phyloP scores from a whole-genome alignment of 2,888 invertebrate genomes.

The Pachydiplax longipennis region DNA sequence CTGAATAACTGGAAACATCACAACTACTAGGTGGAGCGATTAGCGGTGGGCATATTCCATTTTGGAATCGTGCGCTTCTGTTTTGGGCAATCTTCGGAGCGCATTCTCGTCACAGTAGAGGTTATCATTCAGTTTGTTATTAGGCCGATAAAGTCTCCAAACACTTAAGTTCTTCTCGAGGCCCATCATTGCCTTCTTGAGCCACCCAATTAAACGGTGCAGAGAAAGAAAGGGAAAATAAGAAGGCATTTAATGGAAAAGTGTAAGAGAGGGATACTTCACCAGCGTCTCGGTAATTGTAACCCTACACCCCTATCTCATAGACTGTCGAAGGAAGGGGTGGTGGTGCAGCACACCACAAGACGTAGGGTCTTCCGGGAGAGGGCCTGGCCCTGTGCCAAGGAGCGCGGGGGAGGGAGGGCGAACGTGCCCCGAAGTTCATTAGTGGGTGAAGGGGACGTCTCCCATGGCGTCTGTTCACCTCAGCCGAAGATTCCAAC shows the following conservation, averaged over 20 bases:
- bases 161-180: neutral
- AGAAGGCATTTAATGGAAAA: neutral
- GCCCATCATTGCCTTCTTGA: neutral
- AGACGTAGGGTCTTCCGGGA: neutral
- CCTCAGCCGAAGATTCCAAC: neutral
- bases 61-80: neutral
- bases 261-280: neutral
- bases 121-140: neutral
- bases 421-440: neutral
- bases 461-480: constrained; percentile 4
- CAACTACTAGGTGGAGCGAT: no score
- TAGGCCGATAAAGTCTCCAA: neutral
- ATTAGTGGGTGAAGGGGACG: neutral
- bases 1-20: no score
- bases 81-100: neutral
- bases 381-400: neutral
- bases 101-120: neutral
- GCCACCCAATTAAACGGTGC: neutral
- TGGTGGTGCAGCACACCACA: neutral
- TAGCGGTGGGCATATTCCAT: neutral
- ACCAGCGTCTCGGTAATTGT: neutral
- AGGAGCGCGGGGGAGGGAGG: neutral
- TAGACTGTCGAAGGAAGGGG: neutral
- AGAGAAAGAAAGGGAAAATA: neutral
- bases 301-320: neutral